Conservation (phyloP, 2,888 invertebrate genomes). For the Anagyrus pseudococci region DNA sequence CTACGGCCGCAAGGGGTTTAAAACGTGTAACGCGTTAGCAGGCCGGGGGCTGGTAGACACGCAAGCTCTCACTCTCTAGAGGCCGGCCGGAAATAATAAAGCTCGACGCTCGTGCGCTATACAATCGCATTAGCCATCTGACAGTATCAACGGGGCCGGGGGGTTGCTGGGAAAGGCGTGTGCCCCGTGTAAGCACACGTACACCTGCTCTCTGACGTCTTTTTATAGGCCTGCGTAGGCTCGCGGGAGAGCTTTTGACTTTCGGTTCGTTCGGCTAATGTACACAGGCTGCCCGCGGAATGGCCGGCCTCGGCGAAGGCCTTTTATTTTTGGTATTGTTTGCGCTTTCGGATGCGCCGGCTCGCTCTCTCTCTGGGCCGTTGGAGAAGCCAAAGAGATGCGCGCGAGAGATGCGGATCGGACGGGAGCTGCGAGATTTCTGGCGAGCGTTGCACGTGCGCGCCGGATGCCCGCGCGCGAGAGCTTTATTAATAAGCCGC, state of each 20-base stretch:
- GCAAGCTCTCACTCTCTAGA: background rate
- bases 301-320: conserved; percentile 12
- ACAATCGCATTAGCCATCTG: conserved; percentile 12
- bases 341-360: conserved; percentile 4
- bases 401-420: background rate
- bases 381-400: background rate
- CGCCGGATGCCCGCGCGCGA: no score
- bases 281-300: no score
- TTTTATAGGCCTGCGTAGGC: no score
- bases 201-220: no score
- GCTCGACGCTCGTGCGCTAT: background rate
- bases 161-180: no score
- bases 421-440: background rate
- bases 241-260: no score
- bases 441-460: conserved; percentile 25
- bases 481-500: conserved; percentile 25
- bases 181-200: no score
- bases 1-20: no score
- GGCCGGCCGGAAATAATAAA: conserved; percentile 19
- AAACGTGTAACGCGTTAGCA: no score
- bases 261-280: no score
- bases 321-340: conserved; percentile 37
- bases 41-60: no score
- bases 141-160: no score
- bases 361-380: background rate